phyloP scores from a whole-genome alignment of 2,888 invertebrate species.

The Terebella lapidaria region DNA sequence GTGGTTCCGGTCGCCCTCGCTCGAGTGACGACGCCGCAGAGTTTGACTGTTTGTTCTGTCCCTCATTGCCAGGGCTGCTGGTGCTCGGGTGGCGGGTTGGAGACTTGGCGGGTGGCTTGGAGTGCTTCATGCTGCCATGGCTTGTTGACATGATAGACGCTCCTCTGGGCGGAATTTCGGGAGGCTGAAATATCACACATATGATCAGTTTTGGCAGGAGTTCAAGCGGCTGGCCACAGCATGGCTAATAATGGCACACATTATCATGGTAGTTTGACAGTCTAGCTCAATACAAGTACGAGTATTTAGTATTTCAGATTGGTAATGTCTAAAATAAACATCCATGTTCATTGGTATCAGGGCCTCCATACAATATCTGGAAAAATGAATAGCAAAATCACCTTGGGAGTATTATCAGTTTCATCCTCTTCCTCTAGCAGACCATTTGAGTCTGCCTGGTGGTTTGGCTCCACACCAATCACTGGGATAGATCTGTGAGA shows the following conservation, averaged over 20 bases:
- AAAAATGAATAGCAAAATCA: no score
- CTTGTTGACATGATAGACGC: not conserved
- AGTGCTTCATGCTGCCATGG: not conserved
- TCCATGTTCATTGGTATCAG: no score
- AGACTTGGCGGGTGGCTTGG: not conserved
- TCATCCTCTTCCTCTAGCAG: not conserved
- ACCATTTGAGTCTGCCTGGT: not conserved
- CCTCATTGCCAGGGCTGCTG: not conserved
- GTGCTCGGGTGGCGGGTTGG: not conserved
- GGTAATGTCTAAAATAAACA: no score
- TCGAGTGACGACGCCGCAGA: not conserved
- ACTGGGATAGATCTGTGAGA: slow-evolving; percentile 15
- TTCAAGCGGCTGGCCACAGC: no score
- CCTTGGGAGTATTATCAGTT: not conserved
- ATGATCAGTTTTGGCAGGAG: not conserved
- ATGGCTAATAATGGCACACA: not conserved
- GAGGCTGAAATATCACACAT: not conserved
- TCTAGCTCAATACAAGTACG: no score
- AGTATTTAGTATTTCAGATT: no score
- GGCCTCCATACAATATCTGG: no score
- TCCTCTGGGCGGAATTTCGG: not conserved
- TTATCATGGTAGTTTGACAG: no score
- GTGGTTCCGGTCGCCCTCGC: not conserved
- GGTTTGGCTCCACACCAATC: slow-evolving; percentile 3
- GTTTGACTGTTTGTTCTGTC: not conserved